Base-by-base conservation (phyloP, 1,140 invertebrate genomes). In the Magallana gigas region DNA sequence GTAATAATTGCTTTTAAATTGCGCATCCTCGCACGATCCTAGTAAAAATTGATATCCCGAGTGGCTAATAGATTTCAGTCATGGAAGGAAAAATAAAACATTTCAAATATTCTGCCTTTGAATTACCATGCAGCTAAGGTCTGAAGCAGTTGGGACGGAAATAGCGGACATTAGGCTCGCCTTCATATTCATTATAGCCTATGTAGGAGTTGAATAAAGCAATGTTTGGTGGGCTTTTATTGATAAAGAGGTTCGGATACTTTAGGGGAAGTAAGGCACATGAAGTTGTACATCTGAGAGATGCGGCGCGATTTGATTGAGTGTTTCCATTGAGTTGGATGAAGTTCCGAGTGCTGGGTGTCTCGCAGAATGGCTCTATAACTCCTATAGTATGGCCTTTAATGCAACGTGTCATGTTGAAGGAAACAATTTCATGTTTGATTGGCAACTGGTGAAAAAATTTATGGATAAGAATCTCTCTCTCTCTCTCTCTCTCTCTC, bases 1-100 rank as follows among this genome's bases (percentile, higher is more conserved):
- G 18, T 9, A 76, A 29, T 76, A 76, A 76, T 76, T 76, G 68
- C 14, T 76, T 76, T 76, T 76, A 76, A 76, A 76, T 76, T 29
- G 36, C 23, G 14, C 68, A 76, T 29, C 68, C 68, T 29, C 68
- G 23, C 68, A 76, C 68, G 68, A 29, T 76, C 68, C n/a, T 7
- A 71, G 29, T 71, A 71, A 71, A 64, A 71, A 76, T 29, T 76
- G 68, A 76, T 36, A 76, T 23, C 23, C 8, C 1, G 23, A 76
- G 68, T 76, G 12, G 68, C 29, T 76, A 76, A 76, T 76, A 76
- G 68, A 76, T 76, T 36, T 29, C 23, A 76, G 68, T 76, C 68
- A 76, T 23, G 68, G 68, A 36, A 76, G 68, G 12, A 76, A 18
- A 76, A 29, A 76, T 76, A 76, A 76, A 76, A 76, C 68, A 76